Evolutionary conservation across 2,888 invertebrate genomes (phyloP).

Genomic region (Heteropelma amictum): DNA sequence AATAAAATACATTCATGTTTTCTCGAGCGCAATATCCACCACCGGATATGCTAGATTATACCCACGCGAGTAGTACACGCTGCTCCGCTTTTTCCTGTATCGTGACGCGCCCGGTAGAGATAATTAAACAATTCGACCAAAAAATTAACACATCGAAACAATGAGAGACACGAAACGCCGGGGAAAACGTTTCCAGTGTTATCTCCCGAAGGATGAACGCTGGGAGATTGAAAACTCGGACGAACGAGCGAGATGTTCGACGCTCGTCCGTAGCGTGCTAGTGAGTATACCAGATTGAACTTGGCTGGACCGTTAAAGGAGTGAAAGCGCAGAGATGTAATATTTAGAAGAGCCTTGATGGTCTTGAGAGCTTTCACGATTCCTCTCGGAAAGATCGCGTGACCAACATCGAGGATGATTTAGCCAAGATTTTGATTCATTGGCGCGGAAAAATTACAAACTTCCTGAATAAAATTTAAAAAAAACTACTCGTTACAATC

Average conservation of each 20-base stretch:
- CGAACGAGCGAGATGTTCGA: constrained; percentile 48
- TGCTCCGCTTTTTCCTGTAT: constrained; percentile 33
- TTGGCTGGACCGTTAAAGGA: constrained; percentile 51
- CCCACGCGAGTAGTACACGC: constrained; percentile 36
- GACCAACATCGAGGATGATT: constrained; percentile 5
- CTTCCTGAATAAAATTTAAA: too few species aligned
- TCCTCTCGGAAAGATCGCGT: constrained; percentile 36
- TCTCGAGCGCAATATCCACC: constrained; percentile 6
- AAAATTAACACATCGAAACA: constrained; percentile 11
- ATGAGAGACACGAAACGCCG: neutral
- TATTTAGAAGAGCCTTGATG: constrained; percentile 44
- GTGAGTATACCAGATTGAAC: neutral
- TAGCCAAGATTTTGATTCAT: neutral
- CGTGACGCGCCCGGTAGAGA: constrained; percentile 10
- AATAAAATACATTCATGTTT: constrained; percentile 19
- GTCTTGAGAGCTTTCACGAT: constrained; percentile 53
- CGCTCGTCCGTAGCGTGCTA: neutral
- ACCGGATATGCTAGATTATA: constrained; percentile 25
- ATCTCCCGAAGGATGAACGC: constrained; percentile 15
- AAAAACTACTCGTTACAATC: too few species aligned
- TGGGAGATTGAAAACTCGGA: constrained; percentile 39
- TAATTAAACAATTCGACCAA: constrained; percentile 31
- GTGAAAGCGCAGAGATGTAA: constrained; percentile 49
- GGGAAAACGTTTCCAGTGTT: constrained; percentile 4
- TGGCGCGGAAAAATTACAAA: neutral